Conservation (phyloP, 2,797 vertebrate genomes). For the Clarias pachynema region DNA sequence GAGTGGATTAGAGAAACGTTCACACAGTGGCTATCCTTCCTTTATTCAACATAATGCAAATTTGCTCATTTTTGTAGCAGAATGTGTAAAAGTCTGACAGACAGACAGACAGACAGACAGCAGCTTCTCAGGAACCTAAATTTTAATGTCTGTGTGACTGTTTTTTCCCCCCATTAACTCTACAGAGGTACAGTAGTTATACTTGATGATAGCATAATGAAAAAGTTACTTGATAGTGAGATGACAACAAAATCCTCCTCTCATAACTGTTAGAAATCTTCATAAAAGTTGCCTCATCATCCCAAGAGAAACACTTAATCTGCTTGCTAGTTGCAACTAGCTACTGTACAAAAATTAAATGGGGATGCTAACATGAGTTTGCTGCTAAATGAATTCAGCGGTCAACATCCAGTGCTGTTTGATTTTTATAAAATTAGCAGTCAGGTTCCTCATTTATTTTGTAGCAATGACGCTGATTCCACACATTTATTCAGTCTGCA, state of each 20-base stretch:
- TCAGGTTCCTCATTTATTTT: not conserved
- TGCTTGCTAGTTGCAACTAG: not conserved
- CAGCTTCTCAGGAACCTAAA: not conserved
- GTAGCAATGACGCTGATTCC: too few species aligned
- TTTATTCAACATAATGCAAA: not conserved
- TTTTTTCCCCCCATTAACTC: not conserved
- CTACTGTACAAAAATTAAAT: not conserved
- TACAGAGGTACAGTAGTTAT: not conserved
- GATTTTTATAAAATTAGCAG: not conserved
- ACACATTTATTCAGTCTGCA: not conserved
- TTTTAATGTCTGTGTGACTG: not conserved
- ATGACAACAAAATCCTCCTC: not conserved
- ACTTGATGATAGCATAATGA: not conserved
- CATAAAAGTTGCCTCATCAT: not conserved
- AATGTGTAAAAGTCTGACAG: not conserved
- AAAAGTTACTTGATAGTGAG: not conserved
- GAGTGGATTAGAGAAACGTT: not conserved
- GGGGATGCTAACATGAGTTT: not conserved
- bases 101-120: constrained; percentile 1
- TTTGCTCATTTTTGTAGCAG: not conserved
- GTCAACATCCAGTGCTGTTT: not conserved
- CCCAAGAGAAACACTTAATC: not conserved
- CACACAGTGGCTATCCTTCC: not conserved
- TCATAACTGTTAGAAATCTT: not conserved
- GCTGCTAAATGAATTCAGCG: not conserved